These are phyloP conservation scores for Crotalus tigris DNA, from an alignment of 2,113 vertebrate genomes.

Conservation along the genomic window DNA sequence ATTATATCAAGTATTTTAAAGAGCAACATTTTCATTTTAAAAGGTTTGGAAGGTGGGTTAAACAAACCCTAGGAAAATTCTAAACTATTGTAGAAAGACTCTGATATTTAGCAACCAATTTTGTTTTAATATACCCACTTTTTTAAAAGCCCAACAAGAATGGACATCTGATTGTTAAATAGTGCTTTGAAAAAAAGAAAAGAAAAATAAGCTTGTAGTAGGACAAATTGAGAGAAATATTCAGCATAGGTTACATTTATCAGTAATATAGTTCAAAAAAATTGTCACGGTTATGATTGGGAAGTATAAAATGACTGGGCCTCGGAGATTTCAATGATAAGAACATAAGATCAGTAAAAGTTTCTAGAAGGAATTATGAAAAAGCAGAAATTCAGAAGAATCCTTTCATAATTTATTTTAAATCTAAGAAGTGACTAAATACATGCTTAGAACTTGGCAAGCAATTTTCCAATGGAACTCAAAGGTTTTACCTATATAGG, in stretches of 20 bases:
- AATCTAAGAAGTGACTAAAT: conserved; percentile 17
- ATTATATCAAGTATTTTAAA: conserved; percentile 56
- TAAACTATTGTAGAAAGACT: background rate
- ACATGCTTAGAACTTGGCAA: background rate
- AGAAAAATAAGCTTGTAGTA: conserved; percentile 8
- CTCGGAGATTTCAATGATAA: fast-evolving
- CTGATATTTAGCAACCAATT: background rate
- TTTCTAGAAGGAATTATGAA: background rate
- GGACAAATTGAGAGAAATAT: conserved; percentile 17
- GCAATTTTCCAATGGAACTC: background rate
- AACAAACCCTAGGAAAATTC: background rate
- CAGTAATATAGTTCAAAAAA: conserved; percentile 25
- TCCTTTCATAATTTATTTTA: conserved; percentile 1
- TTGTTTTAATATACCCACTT: conserved; percentile 30
- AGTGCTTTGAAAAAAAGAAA: conserved; percentile 28
- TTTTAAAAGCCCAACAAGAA: conserved; percentile 43
- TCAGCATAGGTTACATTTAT: conserved; percentile 13
- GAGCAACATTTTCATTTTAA: conserved; percentile 65
- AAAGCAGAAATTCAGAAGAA: background rate
- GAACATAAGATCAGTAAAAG: conserved; percentile 9
- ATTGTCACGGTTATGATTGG: background rate
- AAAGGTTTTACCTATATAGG: conserved; percentile 13
- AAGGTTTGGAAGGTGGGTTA: conserved; percentile 9
- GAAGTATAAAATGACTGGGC: conserved; percentile 9
- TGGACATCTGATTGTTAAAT: conserved; percentile 22